phyloP scores from a whole-genome alignment of 2,113 vertebrate species.

The Glaucomys volans region DNA sequence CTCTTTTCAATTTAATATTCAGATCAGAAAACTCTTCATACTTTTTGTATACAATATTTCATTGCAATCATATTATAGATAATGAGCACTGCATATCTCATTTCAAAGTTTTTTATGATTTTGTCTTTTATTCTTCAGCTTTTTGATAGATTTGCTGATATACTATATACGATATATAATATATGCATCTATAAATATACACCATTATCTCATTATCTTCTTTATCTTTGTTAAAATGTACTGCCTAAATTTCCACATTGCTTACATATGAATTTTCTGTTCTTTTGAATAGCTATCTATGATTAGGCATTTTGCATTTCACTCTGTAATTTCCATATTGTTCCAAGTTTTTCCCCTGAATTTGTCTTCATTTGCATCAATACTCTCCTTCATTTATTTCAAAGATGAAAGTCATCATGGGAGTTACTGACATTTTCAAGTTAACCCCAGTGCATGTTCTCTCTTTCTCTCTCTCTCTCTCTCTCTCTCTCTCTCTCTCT shows the following conservation, averaged over 20 bases:
- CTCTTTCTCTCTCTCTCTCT: no score
- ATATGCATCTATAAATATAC: not conserved
- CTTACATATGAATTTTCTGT: not conserved
- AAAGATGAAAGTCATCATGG: not conserved
- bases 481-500: no score
- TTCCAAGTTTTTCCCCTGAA: not conserved
- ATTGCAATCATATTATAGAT: slow-evolving; percentile 15
- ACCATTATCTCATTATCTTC: not conserved
- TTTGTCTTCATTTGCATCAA: slow-evolving; percentile 53
- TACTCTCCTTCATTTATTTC: not conserved
- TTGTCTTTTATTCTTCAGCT: not conserved
- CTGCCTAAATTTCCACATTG: slow-evolving; percentile 4
- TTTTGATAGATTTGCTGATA: not conserved
- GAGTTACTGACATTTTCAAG: not conserved
- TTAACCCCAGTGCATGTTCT: not conserved
- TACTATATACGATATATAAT: not conserved
- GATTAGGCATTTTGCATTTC: slow-evolving; percentile 35
- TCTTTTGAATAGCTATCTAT: slow-evolving; percentile 34
- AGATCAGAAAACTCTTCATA: not conserved
- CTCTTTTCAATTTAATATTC: slow-evolving; percentile 24
- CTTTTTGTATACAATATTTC: not conserved
- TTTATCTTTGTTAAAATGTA: slow-evolving; percentile 31
- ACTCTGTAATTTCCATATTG: slow-evolving; percentile 12
- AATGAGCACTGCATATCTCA: not conserved
- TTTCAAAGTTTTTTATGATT: not conserved